Conservation (phyloP, 2,797 vertebrate genomes). For the Podarcis siculus region DNA sequence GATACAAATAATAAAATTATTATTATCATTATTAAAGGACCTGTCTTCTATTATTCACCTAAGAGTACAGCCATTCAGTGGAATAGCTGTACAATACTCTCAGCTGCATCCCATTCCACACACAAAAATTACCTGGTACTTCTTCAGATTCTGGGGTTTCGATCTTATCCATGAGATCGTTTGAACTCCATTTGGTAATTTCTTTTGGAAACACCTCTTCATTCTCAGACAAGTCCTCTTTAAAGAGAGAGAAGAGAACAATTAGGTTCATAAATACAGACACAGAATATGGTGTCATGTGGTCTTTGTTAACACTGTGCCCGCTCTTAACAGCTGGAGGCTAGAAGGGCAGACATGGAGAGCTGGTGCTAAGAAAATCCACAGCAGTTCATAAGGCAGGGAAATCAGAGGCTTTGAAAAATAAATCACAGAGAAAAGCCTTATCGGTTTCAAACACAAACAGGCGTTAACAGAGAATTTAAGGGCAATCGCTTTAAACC, state of each 20-base stretch:
- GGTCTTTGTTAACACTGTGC: not conserved
- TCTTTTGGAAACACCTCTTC: slow-evolving; percentile 93
- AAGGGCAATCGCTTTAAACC: not conserved
- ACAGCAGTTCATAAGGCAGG: not conserved
- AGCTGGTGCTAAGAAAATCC: not conserved
- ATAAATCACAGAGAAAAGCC: not conserved
- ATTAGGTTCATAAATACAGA: slow-evolving; percentile 28
- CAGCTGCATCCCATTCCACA: slow-evolving; percentile 9
- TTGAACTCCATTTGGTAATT: slow-evolving; percentile 97
- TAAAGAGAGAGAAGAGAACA: slow-evolving; percentile 29
- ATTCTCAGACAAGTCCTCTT: slow-evolving; percentile 93
- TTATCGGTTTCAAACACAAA: not conserved
- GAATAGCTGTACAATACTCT: not conserved
- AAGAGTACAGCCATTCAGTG: not conserved
- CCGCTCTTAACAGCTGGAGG: not conserved
- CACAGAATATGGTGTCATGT: slow-evolving; percentile 8
- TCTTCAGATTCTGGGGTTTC: slow-evolving; percentile 89
- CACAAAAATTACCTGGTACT: slow-evolving; percentile 81
- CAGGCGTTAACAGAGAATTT: not conserved
- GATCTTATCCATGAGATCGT: slow-evolving; percentile 98
- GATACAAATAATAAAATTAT: too few species aligned
- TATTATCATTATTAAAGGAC: not conserved
- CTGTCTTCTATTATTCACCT: not conserved
- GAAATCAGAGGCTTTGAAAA: not conserved
- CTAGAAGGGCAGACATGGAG: slow-evolving; percentile 1